Conservation (phyloP, 2,113 vertebrate genomes). For the Ochotona curzoniae region DNA sequence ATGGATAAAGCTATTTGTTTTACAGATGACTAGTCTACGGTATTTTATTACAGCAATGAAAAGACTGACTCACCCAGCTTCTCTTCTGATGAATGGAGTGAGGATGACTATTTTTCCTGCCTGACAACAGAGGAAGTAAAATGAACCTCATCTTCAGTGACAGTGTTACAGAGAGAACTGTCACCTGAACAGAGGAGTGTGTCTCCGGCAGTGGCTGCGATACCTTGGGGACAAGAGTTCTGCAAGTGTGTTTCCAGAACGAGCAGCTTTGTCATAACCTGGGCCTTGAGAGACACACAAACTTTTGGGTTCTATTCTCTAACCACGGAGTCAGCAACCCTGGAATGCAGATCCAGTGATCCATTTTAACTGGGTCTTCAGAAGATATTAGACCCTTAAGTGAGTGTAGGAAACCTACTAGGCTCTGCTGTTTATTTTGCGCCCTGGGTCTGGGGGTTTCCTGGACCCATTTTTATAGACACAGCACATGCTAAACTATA, state of each 20-base stretch:
- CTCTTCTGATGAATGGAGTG: not conserved
- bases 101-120: not conserved
- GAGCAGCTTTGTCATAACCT: not conserved
- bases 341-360: too few species aligned
- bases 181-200: not conserved
- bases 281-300: not conserved
- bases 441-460: not conserved
- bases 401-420: too few species aligned
- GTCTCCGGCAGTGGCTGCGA: not conserved
- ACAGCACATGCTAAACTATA: not conserved
- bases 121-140: not conserved
- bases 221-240: not conserved
- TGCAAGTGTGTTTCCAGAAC: not conserved
- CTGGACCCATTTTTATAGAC: not conserved
- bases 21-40: too few species aligned
- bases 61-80: too few species aligned
- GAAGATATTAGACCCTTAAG: too few species aligned
- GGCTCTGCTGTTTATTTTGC: not conserved
- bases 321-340: too few species aligned
- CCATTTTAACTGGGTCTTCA: too few species aligned
- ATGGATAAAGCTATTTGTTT: too few species aligned
- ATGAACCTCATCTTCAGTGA: not conserved
- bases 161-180: not conserved
- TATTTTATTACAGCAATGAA: too few species aligned
- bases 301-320: not conserved